Evolutionary conservation across 53 echinoderm and acorn worm genomes (phyloP).

Genomic region (Zoroaster sp.): DNA sequence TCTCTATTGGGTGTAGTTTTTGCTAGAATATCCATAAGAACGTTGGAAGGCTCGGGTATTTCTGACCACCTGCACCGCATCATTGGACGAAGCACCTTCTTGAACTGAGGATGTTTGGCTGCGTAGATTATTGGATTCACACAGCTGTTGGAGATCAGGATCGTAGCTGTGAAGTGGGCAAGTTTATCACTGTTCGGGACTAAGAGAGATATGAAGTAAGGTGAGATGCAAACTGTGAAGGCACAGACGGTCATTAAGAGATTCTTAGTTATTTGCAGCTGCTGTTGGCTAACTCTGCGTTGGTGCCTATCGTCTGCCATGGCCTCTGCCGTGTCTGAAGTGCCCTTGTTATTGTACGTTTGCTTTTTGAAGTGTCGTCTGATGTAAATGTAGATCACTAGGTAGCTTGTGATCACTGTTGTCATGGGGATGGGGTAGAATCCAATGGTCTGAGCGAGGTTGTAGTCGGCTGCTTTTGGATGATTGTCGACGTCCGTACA

Average conservation of each 20-base stretch:
- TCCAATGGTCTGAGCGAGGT: conserved; percentile 14
- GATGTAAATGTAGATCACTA: conserved; percentile 14
- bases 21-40: background rate
- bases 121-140: conserved; percentile 41
- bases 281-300: background rate
- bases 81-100: conserved; percentile 18
- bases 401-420: conserved; percentile 7
- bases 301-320: too few species aligned
- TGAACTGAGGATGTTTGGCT: conserved; percentile 25
- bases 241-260: conserved; percentile 18
- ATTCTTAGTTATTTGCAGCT: conserved; percentile 32
- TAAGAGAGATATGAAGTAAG: background rate
- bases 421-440: conserved; percentile 14
- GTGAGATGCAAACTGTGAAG: background rate
- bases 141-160: conserved; percentile 14
- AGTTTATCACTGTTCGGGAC: background rate
- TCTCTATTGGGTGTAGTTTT: background rate
- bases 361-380: conserved; percentile 4
- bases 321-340: background rate
- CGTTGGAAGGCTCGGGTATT: conserved; percentile 32
- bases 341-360: background rate
- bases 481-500: conserved; percentile 23
- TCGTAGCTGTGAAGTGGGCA: conserved; percentile 11
- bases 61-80: background rate
- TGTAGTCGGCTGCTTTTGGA: background rate